Evolutionary conservation across 2,888 invertebrate species (phyloP).

Genomic region (Melanostoma scalare): DNA sequence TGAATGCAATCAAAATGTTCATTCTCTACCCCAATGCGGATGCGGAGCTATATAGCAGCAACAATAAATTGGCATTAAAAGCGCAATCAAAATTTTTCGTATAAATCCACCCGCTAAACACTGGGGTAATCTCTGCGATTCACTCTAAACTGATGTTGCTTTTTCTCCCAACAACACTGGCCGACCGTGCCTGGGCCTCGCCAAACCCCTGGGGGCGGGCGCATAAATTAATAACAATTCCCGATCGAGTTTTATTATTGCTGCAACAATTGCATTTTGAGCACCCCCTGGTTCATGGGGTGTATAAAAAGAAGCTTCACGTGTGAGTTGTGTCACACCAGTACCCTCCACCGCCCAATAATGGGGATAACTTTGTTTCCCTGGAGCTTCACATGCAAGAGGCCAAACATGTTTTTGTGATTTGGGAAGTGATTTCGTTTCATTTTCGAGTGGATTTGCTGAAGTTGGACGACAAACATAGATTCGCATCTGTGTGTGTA

Average conservation of each 20-base stretch:
- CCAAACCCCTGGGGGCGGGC: not conserved
- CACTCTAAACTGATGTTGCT: constrained; percentile 51
- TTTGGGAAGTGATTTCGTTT: constrained; percentile 71
- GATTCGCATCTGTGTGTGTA: constrained; percentile 52
- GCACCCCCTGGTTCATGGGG: constrained; percentile 1
- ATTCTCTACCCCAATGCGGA: not conserved
- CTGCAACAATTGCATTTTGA: constrained; percentile 65
- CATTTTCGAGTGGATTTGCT: constrained; percentile 70
- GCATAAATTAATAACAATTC: constrained; percentile 73
- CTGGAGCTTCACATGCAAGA: not conserved
- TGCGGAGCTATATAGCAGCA: not conserved
- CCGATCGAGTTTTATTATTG: constrained; percentile 71
- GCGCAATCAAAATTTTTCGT: constrained; percentile 70
- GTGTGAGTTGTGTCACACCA: constrained; percentile 11
- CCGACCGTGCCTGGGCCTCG: not conserved
- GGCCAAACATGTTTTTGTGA: constrained; percentile 51
- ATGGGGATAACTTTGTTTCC: not conserved
- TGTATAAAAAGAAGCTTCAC: constrained; percentile 4
- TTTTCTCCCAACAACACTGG: not conserved
- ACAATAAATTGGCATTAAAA: constrained; percentile 72
- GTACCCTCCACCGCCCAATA: not conserved
- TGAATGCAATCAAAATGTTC: constrained; percentile 47
- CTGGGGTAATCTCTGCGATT: constrained; percentile 66
- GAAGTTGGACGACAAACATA: constrained; percentile 51
- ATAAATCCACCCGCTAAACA: constrained; percentile 72